phyloP scores from a whole-genome alignment of 2,113 vertebrate genomes.

The Patagioenas fasciata region DNA sequence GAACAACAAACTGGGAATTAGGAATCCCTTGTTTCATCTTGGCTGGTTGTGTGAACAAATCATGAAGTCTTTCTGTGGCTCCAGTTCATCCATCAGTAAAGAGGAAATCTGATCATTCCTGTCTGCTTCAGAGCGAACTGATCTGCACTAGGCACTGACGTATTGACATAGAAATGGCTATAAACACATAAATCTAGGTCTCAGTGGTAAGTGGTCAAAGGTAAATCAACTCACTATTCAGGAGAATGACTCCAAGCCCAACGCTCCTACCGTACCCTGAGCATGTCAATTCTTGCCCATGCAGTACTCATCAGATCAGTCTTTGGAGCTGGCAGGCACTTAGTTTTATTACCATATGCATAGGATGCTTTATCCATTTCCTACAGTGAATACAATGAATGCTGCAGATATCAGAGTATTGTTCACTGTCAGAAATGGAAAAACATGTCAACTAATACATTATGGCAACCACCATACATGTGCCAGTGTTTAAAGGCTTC shows the following conservation, averaged over 20 bases:
- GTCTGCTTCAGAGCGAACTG: constrained; percentile 7
- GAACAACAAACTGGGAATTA: constrained; percentile 50
- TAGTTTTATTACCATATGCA: not conserved
- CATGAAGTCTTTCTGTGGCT: constrained; percentile 26
- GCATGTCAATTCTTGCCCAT: not conserved
- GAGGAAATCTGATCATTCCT: constrained; percentile 32
- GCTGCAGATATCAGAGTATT: not conserved
- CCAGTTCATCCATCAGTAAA: not conserved
- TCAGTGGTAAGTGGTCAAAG: not conserved
- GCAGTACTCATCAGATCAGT: not conserved
- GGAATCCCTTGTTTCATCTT: constrained; percentile 20
- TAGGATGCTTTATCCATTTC: not conserved
- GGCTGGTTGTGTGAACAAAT: constrained; percentile 14
- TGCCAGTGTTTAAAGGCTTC: not conserved
- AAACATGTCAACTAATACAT: not conserved
- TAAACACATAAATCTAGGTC: constrained; percentile 13
- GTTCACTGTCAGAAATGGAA: not conserved
- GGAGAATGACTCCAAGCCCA: not conserved
- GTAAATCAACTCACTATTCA: not conserved
- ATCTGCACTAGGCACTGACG: constrained; percentile 8
- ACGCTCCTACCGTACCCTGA: not conserved
- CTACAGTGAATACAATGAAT: not conserved
- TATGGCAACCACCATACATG: not conserved
- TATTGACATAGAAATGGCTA: not conserved
- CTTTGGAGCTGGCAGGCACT: not conserved